Evolutionary conservation across 2,888 invertebrate species (phyloP), one percentile per base, ranked within the genome.

Genomic region (Parthenolecanium corni): DNA sequence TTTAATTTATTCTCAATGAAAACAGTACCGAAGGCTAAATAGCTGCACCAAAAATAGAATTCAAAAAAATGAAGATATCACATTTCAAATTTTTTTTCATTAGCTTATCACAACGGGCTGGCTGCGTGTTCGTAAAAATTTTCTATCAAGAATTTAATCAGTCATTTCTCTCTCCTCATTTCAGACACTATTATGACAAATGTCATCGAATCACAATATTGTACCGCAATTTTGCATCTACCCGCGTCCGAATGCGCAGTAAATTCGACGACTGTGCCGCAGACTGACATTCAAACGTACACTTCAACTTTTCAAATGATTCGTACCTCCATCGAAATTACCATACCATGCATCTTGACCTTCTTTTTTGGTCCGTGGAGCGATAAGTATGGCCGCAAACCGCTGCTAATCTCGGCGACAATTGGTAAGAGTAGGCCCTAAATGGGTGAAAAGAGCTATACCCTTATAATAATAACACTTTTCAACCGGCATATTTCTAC

Each of bases 331-430:
- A 72, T 85, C 44, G 83, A 84, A 68, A 80, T 82, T 38, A 73
- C 85, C 47, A 76, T 83, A 62, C 85, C 86, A 1, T 82, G 85
- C 0, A 69, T 84, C 46, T 72, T 84, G 11, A 82, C 84, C 56
- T 75, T 87, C 54, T 86, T 87, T 70, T 71, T 88, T 66, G 89
- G 88, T 9, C 84, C 86, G 0, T 89, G 88, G 88, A 87, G 86
- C 53, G 89, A 89, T 71, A 82, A 79, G 66, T 80, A 84, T 74
- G 89, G 89, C 25, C 77, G 88, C 49, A 83, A 84, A 70, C 85
- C 86, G 11, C 74, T 87, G 58, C 70, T 88, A 44, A 71, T 85
- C 2, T 75, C 80, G 68, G 79, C 84, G 2, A 75, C 82, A 66
- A 71, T 78, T 66, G 83, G 85, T 81, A 72, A 75, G 40, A 23